A percentile compares a stretch with the other conserved stretches of the same genome.
Evolutionary conservation across 2,888 invertebrate genomes (phyloP).

Genomic region (Aleiodes testaceus): DNA sequence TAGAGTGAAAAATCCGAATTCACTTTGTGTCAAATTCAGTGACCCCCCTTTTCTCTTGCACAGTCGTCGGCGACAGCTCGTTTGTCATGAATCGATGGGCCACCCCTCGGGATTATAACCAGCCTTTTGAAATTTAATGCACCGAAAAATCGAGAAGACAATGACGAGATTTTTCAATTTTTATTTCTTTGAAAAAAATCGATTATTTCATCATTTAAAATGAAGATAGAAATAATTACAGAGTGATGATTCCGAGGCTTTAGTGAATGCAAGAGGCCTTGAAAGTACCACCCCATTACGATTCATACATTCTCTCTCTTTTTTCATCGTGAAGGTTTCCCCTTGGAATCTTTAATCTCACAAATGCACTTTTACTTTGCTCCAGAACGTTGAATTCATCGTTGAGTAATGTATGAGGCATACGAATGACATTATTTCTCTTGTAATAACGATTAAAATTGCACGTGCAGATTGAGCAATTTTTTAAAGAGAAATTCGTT

Average conservation of each 20-base stretch:
- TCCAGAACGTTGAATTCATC: neutral
- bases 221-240: no score
- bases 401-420: slow-evolving; percentile 15
- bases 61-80: slow-evolving; percentile 38
- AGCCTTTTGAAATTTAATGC: slow-evolving; percentile 39
- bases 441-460: slow-evolving; percentile 10
- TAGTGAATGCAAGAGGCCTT: no score
- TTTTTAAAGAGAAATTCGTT: neutral
- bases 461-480: neutral
- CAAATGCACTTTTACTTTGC: slow-evolving; percentile 8
- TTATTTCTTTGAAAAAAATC: neutral
- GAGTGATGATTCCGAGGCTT: no score
- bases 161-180: slow-evolving; percentile 11
- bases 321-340: neutral
- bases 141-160: slow-evolving; percentile 38
- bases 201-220: no score
- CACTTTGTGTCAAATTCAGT: slow-evolving; percentile 21
- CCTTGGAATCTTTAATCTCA: neutral
- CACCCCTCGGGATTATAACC: neutral
- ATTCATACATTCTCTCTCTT: slow-evolving; percentile 2
- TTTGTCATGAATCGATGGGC: slow-evolving; percentile 41
- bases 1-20: slow-evolving; percentile 1
- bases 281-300: no score
- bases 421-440: slow-evolving; percentile 19
- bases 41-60: neutral